Evolutionary conservation across 2,113 vertebrate species (phyloP).

Genomic region (Cyprinodon brontotheroides): DNA sequence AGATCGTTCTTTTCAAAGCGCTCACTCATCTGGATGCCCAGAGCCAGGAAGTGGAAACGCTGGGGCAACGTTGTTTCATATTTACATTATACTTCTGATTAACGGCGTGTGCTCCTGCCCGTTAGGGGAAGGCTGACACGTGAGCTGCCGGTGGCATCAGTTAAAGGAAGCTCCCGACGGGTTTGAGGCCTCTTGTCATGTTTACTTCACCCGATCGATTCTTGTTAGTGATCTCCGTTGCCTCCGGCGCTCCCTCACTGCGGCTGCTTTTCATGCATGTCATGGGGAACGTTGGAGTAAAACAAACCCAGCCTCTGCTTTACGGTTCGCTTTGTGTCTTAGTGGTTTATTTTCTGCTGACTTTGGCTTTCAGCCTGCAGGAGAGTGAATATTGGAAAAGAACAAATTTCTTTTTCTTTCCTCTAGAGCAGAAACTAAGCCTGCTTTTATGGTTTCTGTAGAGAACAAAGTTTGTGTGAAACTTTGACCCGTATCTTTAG

Average conservation of each 20-base stretch:
- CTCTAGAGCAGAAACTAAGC: not conserved
- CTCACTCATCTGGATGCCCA: slow-evolving; percentile 22
- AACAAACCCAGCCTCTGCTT: not conserved
- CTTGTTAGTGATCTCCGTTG: slow-evolving; percentile 4
- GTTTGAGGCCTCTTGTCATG: slow-evolving; percentile 21
- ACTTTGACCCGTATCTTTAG: not conserved
- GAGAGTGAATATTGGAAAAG: not conserved
- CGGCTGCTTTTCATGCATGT: slow-evolving; percentile 5
- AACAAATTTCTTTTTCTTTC: not conserved
- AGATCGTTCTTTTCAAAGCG: slow-evolving; percentile 42
- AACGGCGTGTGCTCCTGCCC: slow-evolving; percentile 9
- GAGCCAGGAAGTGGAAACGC: slow-evolving; percentile 17
- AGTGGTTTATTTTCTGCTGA: not conserved
- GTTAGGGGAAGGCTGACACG: not conserved
- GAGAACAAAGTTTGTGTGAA: not conserved
- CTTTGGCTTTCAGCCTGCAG: not conserved
- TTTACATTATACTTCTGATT: slow-evolving; percentile 6
- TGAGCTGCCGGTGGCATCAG: not conserved
- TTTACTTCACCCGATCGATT: slow-evolving; percentile 29
- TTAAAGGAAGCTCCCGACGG: slow-evolving; percentile 17
- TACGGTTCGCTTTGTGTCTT: not conserved
- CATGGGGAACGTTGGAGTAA: slow-evolving; percentile 9
- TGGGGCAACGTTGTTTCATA: slow-evolving; percentile 7
- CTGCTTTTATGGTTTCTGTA: not conserved
- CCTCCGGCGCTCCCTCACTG: slow-evolving; percentile 3